Base-by-base conservation (phyloP, 2,113 vertebrate species). In the Ophiodon elongatus region DNA sequence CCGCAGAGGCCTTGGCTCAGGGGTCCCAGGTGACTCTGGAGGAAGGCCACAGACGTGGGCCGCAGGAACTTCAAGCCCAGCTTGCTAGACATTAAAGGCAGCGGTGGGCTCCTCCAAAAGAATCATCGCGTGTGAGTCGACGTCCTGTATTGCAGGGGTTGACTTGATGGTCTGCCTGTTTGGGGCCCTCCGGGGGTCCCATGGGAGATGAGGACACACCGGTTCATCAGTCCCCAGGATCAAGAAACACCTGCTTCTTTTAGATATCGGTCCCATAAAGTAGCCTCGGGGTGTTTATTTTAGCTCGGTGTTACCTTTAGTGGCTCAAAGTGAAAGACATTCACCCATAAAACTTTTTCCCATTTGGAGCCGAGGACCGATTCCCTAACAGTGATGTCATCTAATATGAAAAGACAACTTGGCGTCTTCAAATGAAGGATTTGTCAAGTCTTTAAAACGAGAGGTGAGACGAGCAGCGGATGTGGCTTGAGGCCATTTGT, bases 61-160 rank as follows among this genome's bases (percentile, higher is more conserved):
- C 21, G 70, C 39, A 89, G 83, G 45, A 79, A 71, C 66, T 8
- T 60, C 33, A 19, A 71, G 71, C 68, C 72, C 25, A 4, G 83
- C 56, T 68, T 25, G 39, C 39, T 54, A 70, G 78, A 80, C 73
- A 75, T 87, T 63, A 73, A 77, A 78, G 72, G 56, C 75, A 59
- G 60, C 13, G 21, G 45, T 25, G 60, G 71, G 60, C 74, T 84
- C 76, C 79, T 87, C 78, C 56, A 69, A 33, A 88, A 88, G 82
- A 90, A 85, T 81, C 68, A 54, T 90, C 27, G 87, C 90, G 89
- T 95, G 95, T 93, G 94, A 95, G 90, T 93, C 87, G 62, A 87
- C 88, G 96, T 96, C 96, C 96, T 95, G 93, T 91, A 79, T 72
- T 19, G 25, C 59, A 64, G 29, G 39, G 14, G 11, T 52, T 71